These are phyloP conservation scores for Acanthochromis polyacanthus DNA, from an alignment of 2,113 vertebrate genomes.

Conservation along the genomic window DNA sequence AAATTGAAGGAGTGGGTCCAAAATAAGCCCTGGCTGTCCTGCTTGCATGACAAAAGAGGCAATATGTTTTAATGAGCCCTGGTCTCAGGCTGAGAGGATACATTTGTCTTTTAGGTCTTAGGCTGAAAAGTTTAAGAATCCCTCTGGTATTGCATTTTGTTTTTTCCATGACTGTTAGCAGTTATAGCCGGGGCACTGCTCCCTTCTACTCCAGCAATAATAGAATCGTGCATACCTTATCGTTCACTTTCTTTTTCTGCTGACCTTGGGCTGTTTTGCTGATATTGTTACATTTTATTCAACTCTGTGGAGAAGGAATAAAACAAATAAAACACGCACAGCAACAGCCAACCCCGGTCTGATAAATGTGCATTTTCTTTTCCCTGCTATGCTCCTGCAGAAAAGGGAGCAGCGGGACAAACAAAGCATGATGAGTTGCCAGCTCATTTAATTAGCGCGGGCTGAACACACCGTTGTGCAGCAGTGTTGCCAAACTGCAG, in stretches of 20 bases:
- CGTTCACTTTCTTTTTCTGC: conserved; percentile 47
- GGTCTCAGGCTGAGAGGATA: conserved; percentile 1
- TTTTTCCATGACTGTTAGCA: not conserved
- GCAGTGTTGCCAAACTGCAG: conserved; percentile 38
- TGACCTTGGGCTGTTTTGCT: conserved; percentile 69
- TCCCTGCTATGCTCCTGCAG: conserved; percentile 4
- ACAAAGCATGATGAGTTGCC: conserved; percentile 61
- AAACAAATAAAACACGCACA: conserved; percentile 21
- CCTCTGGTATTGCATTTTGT: conserved; percentile 7
- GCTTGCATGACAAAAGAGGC: conserved; percentile 10
- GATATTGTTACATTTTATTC: conserved; percentile 53
- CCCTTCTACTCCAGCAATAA: conserved; percentile 28
- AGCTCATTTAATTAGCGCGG: conserved; percentile 65
- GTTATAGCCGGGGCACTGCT: conserved; percentile 8
- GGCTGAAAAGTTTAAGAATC: conserved; percentile 18
- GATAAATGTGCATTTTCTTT: conserved; percentile 46
- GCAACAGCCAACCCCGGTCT: not conserved
- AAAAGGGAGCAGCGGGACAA: conserved; percentile 43
- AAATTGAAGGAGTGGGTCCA: conserved; percentile 9
- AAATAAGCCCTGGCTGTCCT: conserved; percentile 3
- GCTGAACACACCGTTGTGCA: conserved; percentile 31
- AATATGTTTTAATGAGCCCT: conserved; percentile 29
- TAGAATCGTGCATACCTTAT: conserved; percentile 26
- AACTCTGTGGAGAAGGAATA: conserved; percentile 36
- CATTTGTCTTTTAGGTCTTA: conserved; percentile 1